Percentiles rank a stretch among this genome's conserved stretches.
Conservation (phyloP, 2,113 vertebrate genomes). For the Leptobrachium leishanense region DNA sequence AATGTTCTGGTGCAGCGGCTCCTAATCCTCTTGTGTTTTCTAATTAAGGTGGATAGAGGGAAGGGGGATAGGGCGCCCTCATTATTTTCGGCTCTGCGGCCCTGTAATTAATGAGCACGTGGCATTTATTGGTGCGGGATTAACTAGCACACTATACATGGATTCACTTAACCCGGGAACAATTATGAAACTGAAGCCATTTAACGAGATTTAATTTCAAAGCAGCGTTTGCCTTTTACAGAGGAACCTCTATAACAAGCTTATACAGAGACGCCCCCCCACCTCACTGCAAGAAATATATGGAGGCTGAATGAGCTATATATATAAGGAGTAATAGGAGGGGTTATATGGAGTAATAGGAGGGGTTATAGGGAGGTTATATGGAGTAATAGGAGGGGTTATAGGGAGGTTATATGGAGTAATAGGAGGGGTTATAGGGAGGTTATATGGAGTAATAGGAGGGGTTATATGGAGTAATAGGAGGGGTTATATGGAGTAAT, state of each 20-base stretch:
- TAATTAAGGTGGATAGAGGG: conserved; percentile 50
- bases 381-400: neutral
- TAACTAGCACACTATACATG: conserved; percentile 39
- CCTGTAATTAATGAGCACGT: conserved; percentile 54
- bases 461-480: too few species aligned
- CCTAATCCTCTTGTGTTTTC: conserved; percentile 54
- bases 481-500: too few species aligned
- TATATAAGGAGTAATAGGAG: neutral
- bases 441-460: too few species aligned
- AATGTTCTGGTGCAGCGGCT: conserved; percentile 51
- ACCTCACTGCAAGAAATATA: too few species aligned
- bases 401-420: neutral
- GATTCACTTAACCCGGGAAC: conserved; percentile 49
- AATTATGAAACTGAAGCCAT: conserved; percentile 40
- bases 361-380: neutral
- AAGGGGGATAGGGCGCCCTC: conserved; percentile 22
- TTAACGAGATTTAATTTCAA: conserved; percentile 25
- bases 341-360: neutral
- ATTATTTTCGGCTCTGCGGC: conserved; percentile 47
- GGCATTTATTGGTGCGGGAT: conserved; percentile 42
- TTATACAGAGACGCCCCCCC: too few species aligned
- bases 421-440: too few species aligned
- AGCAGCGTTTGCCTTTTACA: conserved; percentile 15
- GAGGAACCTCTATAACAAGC: conserved; percentile 10
- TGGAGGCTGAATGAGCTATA: too few species aligned